phyloP scores from a whole-genome alignment of 2,113 vertebrate genomes.

The Corythornis vintsioides region DNA sequence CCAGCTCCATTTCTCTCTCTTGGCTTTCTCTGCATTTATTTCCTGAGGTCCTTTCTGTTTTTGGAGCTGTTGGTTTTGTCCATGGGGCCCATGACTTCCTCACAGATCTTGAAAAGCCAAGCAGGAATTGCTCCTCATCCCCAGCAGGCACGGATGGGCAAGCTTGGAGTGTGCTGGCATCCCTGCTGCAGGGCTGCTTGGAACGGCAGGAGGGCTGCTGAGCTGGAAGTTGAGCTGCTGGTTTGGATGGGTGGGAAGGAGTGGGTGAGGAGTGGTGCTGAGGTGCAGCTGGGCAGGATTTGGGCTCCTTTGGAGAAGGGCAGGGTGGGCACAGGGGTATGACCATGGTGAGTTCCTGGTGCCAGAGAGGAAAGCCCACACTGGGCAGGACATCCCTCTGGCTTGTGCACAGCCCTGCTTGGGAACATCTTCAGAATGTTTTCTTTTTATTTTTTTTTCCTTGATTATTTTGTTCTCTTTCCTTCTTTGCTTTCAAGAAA shows the following conservation, averaged over 20 bases:
- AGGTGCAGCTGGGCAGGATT: not conserved
- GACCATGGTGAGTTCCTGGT: not conserved
- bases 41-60: not conserved
- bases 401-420: not conserved
- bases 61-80: not conserved
- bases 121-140: not conserved
- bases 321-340: rapidly evolving
- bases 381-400: not conserved
- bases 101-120: not conserved
- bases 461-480: not conserved
- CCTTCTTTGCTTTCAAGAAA: not conserved
- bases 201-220: not conserved
- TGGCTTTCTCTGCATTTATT: conserved; percentile 18
- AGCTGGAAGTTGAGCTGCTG: not conserved
- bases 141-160: not conserved
- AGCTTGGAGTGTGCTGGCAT: not conserved
- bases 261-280: not conserved
- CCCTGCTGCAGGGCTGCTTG: not conserved
- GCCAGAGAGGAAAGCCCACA: not conserved
- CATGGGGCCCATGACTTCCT: not conserved
- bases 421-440: not conserved
- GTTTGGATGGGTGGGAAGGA: not conserved
- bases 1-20: not conserved
- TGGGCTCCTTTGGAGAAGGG: not conserved
- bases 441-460: not conserved